A percentile compares a stretch with the other conserved stretches of the same genome.
Evolutionary conservation across 2,113 vertebrate genomes (phyloP).

Genomic region (Calcarius ornatus): DNA sequence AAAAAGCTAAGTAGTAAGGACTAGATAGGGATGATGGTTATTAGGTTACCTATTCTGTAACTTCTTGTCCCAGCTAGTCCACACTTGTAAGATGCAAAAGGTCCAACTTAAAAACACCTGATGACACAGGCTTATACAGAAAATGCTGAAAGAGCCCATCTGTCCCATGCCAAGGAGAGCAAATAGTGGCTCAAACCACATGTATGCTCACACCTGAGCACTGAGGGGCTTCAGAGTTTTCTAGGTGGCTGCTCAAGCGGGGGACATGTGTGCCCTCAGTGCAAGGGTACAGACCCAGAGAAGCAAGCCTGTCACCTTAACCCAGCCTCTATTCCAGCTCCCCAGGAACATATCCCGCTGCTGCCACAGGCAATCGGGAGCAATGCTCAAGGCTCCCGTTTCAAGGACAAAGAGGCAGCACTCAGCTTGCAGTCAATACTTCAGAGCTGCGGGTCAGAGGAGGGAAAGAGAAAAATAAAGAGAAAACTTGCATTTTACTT

Average conservation of each 20-base stretch:
- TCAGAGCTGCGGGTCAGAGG: not conserved
- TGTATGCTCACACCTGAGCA: not conserved
- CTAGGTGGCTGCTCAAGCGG: not conserved
- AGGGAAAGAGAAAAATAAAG: not conserved
- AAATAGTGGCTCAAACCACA: not conserved
- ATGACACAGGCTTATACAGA: not conserved
- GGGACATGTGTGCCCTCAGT: not conserved
- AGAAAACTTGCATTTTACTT: slow-evolving; percentile 31
- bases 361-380: not conserved
- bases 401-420: slow-evolving; percentile 77
- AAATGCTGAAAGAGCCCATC: not conserved
- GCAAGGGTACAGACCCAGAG: not conserved
- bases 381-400: slow-evolving; percentile 15
- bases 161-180: not conserved
- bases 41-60: slow-evolving; percentile 20
- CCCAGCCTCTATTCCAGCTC: not conserved
- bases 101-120: slow-evolving; percentile 15
- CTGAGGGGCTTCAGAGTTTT: slow-evolving; percentile 16
- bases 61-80: not conserved
- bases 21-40: not conserved
- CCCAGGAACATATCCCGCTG: not conserved
- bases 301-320: not conserved
- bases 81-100: not conserved
- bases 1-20: not conserved
- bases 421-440: slow-evolving; percentile 45